These are phyloP conservation scores for Pantherophis vulpinus DNA, from an alignment of 2,797 vertebrate genomes.

Conservation along the genomic window DNA sequence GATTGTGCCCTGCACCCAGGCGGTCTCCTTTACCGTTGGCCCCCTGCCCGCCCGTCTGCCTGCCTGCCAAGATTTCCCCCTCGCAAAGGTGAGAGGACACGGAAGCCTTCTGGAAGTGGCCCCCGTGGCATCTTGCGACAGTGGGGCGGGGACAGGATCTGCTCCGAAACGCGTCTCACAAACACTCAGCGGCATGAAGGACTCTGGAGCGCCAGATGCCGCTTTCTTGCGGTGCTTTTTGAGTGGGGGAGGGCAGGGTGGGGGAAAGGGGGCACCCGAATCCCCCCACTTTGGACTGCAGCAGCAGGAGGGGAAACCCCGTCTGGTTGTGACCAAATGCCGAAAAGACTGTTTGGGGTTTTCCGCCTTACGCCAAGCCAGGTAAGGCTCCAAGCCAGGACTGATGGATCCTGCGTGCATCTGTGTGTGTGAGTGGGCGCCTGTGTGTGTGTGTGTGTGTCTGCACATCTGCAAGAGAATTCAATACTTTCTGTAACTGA, in stretches of 20 bases:
- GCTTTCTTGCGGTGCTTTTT: background rate
- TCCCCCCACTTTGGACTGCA: background rate
- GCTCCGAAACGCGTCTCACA: background rate
- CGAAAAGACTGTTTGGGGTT: background rate
- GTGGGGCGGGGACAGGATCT: background rate
- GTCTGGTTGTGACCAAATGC: background rate
- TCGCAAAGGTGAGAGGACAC: background rate
- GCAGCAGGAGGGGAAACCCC: background rate
- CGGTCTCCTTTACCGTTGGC: fast-evolving
- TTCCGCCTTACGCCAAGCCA: background rate
- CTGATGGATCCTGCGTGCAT: background rate
- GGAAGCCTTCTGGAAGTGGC: no score
- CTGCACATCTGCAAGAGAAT: background rate
- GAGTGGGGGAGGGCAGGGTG: fast-evolving
- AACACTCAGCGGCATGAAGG: background rate
- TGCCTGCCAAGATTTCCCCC: background rate
- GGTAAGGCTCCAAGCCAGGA: background rate
- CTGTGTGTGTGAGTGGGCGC: no score
- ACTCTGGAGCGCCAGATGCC: background rate
- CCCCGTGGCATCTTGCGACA: background rate
- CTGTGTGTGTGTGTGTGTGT: fast-evolving
- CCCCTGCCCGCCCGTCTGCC: background rate
- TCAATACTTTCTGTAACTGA: background rate
- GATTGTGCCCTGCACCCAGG: background rate
- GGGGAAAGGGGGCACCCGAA: background rate